Percentiles rank a stretch among this genome's conserved stretches.
Conservation (phyloP, 37 sponge, comb jelly and placozoan species). For the Theonella swinhoei region DNA sequence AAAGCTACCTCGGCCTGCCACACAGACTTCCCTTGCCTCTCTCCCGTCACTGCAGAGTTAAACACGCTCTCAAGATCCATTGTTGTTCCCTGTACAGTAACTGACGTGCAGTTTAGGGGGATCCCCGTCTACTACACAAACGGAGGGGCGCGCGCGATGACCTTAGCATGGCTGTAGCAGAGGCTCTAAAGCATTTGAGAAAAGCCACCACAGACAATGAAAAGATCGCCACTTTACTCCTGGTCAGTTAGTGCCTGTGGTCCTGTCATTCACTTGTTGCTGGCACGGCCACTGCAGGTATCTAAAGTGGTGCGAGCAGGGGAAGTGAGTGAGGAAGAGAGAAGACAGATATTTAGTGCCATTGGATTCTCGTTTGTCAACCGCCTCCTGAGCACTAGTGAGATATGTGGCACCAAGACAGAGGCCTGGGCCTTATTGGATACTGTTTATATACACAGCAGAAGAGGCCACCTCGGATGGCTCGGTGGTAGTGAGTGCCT, state of each 20-base stretch:
- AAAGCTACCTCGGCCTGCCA: conserved; percentile 76
- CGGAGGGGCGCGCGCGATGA: too few relatives aligned
- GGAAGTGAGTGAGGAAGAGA: conserved; percentile 21
- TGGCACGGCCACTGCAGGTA: conserved; percentile 27
- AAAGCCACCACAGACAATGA: conserved; percentile 75
- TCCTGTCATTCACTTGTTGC: not conserved
- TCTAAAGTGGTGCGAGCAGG: conserved; percentile 57
- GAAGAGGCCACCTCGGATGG: conserved; percentile 46
- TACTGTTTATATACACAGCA: not conserved
- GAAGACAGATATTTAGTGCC: conserved; percentile 70
- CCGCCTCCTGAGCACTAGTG: conserved; percentile 67
- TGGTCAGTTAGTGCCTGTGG: conserved; percentile 55
- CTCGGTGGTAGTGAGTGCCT: conserved; percentile 37
- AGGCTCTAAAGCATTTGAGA: conserved; percentile 37
- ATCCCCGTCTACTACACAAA: too few relatives aligned
- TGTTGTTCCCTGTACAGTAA: not conserved
- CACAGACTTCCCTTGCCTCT: conserved; percentile 46
- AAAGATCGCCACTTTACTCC: conserved; percentile 72
- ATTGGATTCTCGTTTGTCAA: conserved; percentile 83
- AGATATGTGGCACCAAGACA: not conserved
- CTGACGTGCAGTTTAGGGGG: too few relatives aligned
- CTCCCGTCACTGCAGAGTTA: not conserved
- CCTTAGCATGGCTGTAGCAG: conserved; percentile 47
- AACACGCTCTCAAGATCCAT: conserved; percentile 57
- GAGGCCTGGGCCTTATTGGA: not conserved